Evolutionary conservation across 2,888 invertebrate species (phyloP).

Genomic region (Synergus gifuensis): DNA sequence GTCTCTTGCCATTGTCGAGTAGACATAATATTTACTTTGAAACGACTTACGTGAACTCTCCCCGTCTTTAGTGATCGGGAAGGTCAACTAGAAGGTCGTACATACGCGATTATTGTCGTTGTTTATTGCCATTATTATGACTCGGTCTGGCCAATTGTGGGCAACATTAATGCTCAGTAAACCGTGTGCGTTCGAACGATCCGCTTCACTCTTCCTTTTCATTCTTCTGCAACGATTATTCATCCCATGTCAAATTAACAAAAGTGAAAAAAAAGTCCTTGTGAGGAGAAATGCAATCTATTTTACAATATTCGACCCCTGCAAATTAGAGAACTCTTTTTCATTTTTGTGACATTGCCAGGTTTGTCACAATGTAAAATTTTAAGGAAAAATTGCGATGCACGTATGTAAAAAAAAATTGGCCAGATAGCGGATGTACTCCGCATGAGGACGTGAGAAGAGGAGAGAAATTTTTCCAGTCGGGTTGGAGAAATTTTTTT

Average conservation of each 20-base stretch:
- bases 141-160: slow-evolving; percentile 27
- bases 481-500: not conserved
- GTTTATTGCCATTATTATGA: slow-evolving; percentile 38
- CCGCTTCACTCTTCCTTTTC: slow-evolving; percentile 3
- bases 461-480: not conserved
- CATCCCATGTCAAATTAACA: not conserved
- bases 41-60: slow-evolving; percentile 17
- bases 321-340: not conserved
- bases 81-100: slow-evolving; percentile 61
- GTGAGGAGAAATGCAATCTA: too few species aligned
- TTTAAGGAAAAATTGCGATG: not conserved
- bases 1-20: slow-evolving; percentile 55
- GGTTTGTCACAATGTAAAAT: not conserved
- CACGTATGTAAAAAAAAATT: slow-evolving; percentile 3
- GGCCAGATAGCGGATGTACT: not conserved
- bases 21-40: slow-evolving; percentile 67
- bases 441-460: not conserved
- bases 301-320: not conserved
- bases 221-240: not conserved
- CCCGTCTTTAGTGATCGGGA: slow-evolving; percentile 54
- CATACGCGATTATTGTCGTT: slow-evolving; percentile 41
- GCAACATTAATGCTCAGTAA: slow-evolving; percentile 15
- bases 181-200: slow-evolving; percentile 23
- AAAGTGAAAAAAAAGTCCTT: not conserved
- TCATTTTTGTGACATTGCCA: not conserved